These are phyloP conservation scores for Ecliptopera silaceata DNA, from an alignment of 2,888 invertebrate species.

Conservation along the genomic window DNA sequence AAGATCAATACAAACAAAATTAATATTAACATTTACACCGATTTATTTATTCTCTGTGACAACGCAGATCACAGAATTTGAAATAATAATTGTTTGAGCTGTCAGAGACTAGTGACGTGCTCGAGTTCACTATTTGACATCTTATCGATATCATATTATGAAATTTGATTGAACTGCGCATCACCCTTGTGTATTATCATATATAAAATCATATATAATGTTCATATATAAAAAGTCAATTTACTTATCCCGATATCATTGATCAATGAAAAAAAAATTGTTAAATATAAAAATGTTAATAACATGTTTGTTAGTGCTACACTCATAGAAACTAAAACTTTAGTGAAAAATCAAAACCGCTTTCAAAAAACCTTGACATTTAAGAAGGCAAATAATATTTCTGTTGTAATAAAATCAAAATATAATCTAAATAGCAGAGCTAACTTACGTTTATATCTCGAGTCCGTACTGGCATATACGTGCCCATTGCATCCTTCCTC, in stretches of 20 bases:
- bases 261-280: too few species aligned
- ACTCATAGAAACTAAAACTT: too few species aligned
- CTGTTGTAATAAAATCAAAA: too few species aligned
- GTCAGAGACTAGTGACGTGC: slow-evolving; percentile 3
- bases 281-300: too few species aligned
- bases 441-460: slow-evolving; percentile 8
- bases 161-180: background rate
- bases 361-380: too few species aligned
- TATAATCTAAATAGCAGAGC: too few species aligned
- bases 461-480: slow-evolving; percentile 4
- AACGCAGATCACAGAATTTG: background rate
- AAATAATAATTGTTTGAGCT: slow-evolving; percentile 1
- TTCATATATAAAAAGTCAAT: too few species aligned
- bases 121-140: background rate
- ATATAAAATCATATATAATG: background rate
- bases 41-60: background rate
- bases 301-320: too few species aligned
- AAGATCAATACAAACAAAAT: background rate
- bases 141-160: slow-evolving; percentile 1
- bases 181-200: background rate
- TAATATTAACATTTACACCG: background rate
- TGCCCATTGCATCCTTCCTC: background rate
- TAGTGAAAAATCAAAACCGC: too few species aligned
- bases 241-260: too few species aligned
- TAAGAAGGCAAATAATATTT: too few species aligned